Evolutionary conservation across 2,888 invertebrate genomes (phyloP).

Genomic region (Isotomurus palustris): DNA sequence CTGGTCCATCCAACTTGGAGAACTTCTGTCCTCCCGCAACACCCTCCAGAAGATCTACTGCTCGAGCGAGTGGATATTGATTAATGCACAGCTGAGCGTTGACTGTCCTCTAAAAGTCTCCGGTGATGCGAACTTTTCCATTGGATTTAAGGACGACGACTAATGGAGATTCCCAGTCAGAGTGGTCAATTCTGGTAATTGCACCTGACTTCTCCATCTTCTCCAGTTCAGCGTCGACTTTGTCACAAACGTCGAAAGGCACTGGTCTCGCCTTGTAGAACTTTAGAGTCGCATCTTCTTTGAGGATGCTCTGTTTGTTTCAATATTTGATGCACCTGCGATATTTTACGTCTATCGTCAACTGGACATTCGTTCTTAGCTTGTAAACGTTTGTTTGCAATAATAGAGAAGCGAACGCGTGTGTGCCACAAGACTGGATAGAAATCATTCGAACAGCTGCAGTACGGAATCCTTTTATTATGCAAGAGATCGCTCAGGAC

Average conservation of each 20-base stretch:
- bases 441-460: too few relatives aligned
- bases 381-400: too few relatives aligned
- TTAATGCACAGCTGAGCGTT: constrained; percentile 46
- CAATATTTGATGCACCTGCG: too few relatives aligned
- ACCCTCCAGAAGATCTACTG: constrained; percentile 41
- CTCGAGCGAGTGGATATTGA: constrained; percentile 44
- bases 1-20: constrained; percentile 48
- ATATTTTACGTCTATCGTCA: too few relatives aligned
- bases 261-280: constrained; percentile 44
- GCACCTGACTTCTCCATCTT: constrained; percentile 37
- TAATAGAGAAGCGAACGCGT: too few relatives aligned
- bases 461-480: too few relatives aligned
- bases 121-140: constrained; percentile 48
- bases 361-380: too few relatives aligned
- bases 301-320: too few relatives aligned
- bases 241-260: constrained; percentile 47
- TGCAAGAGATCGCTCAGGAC: too few relatives aligned
- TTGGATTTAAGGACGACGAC: constrained; percentile 49
- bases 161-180: constrained; percentile 48
- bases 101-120: constrained; percentile 46
- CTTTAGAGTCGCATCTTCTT: constrained; percentile 44
- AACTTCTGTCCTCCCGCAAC: constrained; percentile 47
- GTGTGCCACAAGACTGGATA: too few relatives aligned
- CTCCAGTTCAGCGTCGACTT: constrained; percentile 44
- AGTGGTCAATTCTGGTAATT: constrained; percentile 37